Evolutionary conservation across 2,888 invertebrate species (phyloP).

Genomic region (Drosophila tanythrix): DNA sequence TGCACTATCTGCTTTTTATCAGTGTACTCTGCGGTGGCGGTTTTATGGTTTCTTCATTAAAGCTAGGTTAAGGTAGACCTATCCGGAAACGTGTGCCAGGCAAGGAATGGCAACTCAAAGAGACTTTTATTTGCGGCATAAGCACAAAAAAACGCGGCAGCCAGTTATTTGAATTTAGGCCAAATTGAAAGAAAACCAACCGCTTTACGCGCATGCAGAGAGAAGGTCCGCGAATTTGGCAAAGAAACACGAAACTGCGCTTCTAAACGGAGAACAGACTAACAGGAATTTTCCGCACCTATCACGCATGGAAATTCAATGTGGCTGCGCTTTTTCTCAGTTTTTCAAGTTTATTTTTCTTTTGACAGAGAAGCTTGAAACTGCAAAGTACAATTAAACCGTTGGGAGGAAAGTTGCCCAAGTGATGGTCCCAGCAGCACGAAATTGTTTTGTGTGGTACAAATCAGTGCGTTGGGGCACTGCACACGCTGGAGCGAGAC

Average conservation of each 20-base stretch:
- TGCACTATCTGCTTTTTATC: neutral
- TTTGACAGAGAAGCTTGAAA: conserved; percentile 32
- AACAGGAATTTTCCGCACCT: conserved; percentile 48
- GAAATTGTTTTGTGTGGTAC: conserved; percentile 54
- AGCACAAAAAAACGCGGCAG: conserved; percentile 8
- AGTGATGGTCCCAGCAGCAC: conserved; percentile 49
- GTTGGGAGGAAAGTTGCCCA: conserved; percentile 61
- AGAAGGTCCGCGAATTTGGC: conserved; percentile 7
- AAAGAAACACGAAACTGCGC: conserved; percentile 5
- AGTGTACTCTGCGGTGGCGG: conserved; percentile 6
- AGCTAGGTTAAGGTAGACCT: conserved; percentile 15
- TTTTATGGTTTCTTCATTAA: conserved; percentile 7
- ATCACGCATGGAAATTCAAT: conserved; percentile 64
- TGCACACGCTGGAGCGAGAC: neutral
- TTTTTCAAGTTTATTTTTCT: conserved; percentile 15
- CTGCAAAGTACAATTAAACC: conserved; percentile 75
- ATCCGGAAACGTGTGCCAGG: neutral
- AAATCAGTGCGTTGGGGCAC: conserved; percentile 43
- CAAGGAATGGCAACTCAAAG: conserved; percentile 13
- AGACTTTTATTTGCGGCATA: neutral
- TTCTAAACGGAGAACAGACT: conserved; percentile 19
- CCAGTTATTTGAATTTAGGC: conserved; percentile 17
- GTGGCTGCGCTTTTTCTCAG: conserved; percentile 7
- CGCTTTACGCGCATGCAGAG: conserved; percentile 20
- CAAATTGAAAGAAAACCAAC: conserved; percentile 61